Conservation (phyloP, 2,888 invertebrate species). For the Nemotelus pantherinus region DNA sequence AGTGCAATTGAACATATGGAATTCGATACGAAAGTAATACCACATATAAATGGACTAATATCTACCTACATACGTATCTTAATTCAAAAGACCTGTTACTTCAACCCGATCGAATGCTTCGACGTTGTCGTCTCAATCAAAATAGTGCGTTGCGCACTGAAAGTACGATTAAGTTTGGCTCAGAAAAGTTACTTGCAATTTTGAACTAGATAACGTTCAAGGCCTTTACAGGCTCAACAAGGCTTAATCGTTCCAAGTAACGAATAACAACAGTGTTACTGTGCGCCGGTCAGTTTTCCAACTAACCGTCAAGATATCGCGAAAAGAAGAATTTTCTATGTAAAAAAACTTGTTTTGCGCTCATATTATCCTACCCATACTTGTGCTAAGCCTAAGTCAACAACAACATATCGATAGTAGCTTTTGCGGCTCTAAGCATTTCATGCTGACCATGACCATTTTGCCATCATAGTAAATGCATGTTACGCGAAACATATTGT, state of each 20-base stretch:
- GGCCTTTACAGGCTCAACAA: constrained; percentile 1
- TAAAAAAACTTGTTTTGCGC: neutral
- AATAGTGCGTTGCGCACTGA: no score
- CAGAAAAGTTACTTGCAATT: neutral
- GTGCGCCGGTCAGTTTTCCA: neutral
- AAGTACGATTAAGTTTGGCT: no score
- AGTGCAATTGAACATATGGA: no score
- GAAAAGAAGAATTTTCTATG: neutral
- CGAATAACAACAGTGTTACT: neutral
- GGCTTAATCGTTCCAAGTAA: neutral
- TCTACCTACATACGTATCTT: no score
- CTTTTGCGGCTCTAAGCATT: neutral
- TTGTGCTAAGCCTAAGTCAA: neutral
- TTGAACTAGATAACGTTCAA: neutral
- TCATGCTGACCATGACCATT: constrained; percentile 28
- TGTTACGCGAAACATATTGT: neutral
- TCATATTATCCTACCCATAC: neutral
- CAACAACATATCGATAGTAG: neutral
- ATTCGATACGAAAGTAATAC: no score
- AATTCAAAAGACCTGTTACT: no score
- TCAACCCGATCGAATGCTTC: no score
- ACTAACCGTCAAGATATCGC: neutral
- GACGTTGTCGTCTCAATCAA: no score
- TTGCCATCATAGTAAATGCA: constrained; percentile 8
- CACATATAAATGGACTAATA: no score